These are phyloP conservation scores for Cheilinus undulatus DNA, from an alignment of 2,113 vertebrate genomes.

Conservation along the genomic window DNA sequence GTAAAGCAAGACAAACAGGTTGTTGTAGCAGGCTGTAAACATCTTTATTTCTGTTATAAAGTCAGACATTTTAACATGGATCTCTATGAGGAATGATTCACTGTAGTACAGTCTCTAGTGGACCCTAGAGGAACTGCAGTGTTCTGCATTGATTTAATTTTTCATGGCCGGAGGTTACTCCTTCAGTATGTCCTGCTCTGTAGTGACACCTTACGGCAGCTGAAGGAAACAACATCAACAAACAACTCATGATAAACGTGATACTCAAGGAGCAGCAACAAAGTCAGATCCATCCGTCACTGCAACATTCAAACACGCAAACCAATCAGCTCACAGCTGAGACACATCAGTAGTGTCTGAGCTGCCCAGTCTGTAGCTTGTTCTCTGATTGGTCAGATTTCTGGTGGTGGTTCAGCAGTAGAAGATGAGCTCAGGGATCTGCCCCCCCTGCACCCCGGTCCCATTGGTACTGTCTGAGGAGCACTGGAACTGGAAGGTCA, in stretches of 20 bases:
- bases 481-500: constrained; percentile 97
- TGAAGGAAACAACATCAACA: background rate
- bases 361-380: background rate
- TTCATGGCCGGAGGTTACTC: too few species aligned
- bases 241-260: background rate
- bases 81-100: too few species aligned
- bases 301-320: background rate
- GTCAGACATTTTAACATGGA: too few species aligned
- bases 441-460: constrained; percentile 95
- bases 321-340: constrained; percentile 3
- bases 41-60: too few species aligned
- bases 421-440: constrained; percentile 96
- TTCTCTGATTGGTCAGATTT: background rate
- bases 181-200: too few species aligned
- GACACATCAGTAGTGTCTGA: too few species aligned
- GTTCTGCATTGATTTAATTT: too few species aligned
- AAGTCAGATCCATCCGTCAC: background rate
- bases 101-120: too few species aligned
- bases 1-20: too few species aligned
- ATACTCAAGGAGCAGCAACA: background rate
- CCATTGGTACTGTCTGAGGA: constrained; percentile 97
- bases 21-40: too few species aligned
- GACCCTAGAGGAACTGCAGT: too few species aligned
- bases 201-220: background rate
- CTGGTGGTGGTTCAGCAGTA: constrained; percentile 85